Base-by-base conservation (phyloP, 1,140 invertebrate genomes). In the Pogonomyrmex californicus region DNA sequence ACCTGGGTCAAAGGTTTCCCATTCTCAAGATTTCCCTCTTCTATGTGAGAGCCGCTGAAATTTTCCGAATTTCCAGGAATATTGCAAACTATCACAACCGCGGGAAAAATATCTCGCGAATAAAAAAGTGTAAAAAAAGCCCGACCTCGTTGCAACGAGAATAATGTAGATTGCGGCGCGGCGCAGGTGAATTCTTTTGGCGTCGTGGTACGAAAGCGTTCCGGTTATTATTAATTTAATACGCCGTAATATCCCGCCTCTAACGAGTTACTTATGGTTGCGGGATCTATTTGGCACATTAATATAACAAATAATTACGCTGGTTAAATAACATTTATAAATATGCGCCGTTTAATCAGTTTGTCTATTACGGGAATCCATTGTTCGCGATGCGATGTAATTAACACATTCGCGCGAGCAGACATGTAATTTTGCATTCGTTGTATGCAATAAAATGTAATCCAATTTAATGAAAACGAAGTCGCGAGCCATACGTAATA, bases 391-490 rank as follows among this genome's bases (percentile, higher is more conserved):
- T 47, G 79, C 54, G 41, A 71, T 60, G 79, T 83, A 83, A 83
- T 83, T 83, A 83, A 83, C 79, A 62, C 79, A 75, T 47, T 83
- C 41, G 68, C 68, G 30, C 79, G 54, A 38, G 33, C 56, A 68
- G 79, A 73, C 79, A 49, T 83, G 79, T 62, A 83, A 75, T 75
- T 83, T 83, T 54, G 79, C 68, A 73, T 83, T 73, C 68, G 79
- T 49, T 75, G 51, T 71, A 58, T 41, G 68, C 30, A 83, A 73
- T 83, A 83, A 83, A 83, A 83, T 75, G 54, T 83, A 75, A 83
- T 83, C 68, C 79, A 83, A 75, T 83, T 83, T 83, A 83, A 83
- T 83, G 79, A 83, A 83, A 83, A 83, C 79, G 54, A 83, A 83
- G 54, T 73, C 79, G 54, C 49, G 65, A 5, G 49, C 68, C 17